Base-by-base conservation (phyloP, 2,888 invertebrate genomes). In the Ernsta delagoae region DNA sequence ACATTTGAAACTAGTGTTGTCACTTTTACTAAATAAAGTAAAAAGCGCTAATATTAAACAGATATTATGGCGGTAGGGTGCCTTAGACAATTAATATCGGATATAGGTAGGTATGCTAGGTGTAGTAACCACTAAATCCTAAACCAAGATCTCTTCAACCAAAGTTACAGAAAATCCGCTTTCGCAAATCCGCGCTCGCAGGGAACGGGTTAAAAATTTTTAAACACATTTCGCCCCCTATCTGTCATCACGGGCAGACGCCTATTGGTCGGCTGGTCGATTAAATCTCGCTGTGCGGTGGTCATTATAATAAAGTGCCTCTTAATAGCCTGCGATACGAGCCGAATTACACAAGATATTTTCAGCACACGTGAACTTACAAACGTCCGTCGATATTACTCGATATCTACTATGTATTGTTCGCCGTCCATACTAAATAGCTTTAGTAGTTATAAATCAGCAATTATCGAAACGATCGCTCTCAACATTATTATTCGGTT, bases 231-330 rank as follows among this genome's bases (percentile, higher is more conserved):
- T 84, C 82, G 79, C 83, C 80, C 45, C 83, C 84, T 91, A 91
- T 91, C 91, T 90, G 89, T 91, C 91, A 90, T 90, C 91, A 84
- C 78, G 81, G 77, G 83, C 83, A 77, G 85, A 85, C 88, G 87
- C 80, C 78, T 79, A 72, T 71, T 70, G 71, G 61, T 62, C 61
- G 53, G 59, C 45, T 12, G n/a, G 12, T 79, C 85, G 90, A 90
- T 90, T 89, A 88, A 86, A 90, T 90, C 90, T 86, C 81, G 81
- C 79, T 83, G 80, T 79, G 67, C 61, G 83, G 86, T 83, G 86
- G 83, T 79, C 88, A 89, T 88, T 88, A 88, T 87, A 88, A 86
- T 86, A 87, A 86, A 85, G 75, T 79, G 83, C 75, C 79, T 82
- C 78, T 84, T 88, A 89, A 88, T 88, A 87, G 84, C 80, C 76